These are phyloP conservation scores for Caenorhabditis sp. DNA, from an alignment of 2,888 invertebrate species.

Conservation along the genomic window DNA sequence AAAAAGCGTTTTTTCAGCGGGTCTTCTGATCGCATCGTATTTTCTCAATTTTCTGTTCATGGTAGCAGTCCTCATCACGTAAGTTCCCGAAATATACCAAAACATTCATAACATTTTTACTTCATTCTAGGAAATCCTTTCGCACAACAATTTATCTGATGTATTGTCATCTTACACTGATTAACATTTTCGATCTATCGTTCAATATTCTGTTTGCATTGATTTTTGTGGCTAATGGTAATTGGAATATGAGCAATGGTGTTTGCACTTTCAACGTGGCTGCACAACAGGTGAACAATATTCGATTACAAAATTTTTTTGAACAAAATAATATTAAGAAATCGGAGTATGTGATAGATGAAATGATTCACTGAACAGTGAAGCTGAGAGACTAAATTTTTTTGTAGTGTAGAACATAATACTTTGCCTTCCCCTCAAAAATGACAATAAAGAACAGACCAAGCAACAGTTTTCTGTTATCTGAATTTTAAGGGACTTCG, in stretches of 20 bases:
- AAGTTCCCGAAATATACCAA: constrained; percentile 7
- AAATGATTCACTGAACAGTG: no score
- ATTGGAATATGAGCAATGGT: constrained; percentile 58
- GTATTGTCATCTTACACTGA: constrained; percentile 40
- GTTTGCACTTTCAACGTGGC: constrained; percentile 63
- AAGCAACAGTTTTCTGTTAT: no score
- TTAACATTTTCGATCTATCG: constrained; percentile 41
- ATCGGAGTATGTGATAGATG: no score
- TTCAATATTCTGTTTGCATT: constrained; percentile 60
- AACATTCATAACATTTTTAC: background rate
- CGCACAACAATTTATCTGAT: constrained; percentile 38
- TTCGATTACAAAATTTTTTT: no score
- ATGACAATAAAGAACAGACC: no score
- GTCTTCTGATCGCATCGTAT: constrained; percentile 55
- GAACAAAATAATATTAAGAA: no score
- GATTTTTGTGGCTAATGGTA: constrained; percentile 60
- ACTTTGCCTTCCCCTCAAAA: no score
- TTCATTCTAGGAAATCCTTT: constrained; percentile 27
- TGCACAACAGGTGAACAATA: constrained; percentile 65
- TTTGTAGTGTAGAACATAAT: no score
- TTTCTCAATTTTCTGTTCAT: constrained; percentile 57
- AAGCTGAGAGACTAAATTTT: no score
- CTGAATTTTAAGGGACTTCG: no score
- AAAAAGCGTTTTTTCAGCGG: constrained; percentile 39
- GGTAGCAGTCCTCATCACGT: constrained; percentile 60